phyloP scores from a whole-genome alignment of 2,113 vertebrate genomes.

The Chunga burmeisteri region DNA sequence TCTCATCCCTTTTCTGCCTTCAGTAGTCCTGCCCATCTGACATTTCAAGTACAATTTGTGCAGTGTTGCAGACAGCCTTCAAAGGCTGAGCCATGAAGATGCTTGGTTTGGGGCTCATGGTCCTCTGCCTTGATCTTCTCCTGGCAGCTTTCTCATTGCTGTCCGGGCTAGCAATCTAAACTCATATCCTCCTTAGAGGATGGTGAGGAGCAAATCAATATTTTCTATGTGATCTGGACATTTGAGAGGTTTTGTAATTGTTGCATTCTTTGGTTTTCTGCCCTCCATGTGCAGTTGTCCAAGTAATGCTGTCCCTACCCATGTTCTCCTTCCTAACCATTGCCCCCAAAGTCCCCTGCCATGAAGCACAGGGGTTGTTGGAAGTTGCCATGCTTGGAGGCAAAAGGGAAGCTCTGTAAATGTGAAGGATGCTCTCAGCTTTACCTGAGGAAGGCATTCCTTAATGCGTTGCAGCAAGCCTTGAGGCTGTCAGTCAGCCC shows the following conservation, averaged over 20 bases:
- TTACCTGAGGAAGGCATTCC: neutral
- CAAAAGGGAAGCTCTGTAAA: neutral
- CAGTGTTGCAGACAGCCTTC: neutral
- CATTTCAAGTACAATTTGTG: neutral
- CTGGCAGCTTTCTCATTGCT: neutral
- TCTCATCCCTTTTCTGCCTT: neutral
- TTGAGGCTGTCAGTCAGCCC: neutral
- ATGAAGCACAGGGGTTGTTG: neutral
- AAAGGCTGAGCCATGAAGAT: neutral
- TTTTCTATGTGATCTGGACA: neutral
- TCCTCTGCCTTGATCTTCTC: neutral
- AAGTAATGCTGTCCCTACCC: neutral
- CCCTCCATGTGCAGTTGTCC: neutral
- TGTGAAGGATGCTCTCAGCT: rapidly evolving
- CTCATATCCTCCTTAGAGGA: rapidly evolving
- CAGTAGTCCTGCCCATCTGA: neutral
- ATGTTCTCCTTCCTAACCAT: neutral
- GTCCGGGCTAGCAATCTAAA: neutral
- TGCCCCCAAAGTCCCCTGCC: no score
- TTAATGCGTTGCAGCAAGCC: neutral
- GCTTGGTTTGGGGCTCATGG: rapidly evolving
- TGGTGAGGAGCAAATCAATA: rapidly evolving
- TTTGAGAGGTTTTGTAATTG: neutral
- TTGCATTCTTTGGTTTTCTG: neutral
- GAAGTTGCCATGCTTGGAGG: neutral